Evolutionary conservation across 2,113 vertebrate species (phyloP), one percentile per base, ranked within the genome.

Genomic region (Tachuris rubrigastra): DNA sequence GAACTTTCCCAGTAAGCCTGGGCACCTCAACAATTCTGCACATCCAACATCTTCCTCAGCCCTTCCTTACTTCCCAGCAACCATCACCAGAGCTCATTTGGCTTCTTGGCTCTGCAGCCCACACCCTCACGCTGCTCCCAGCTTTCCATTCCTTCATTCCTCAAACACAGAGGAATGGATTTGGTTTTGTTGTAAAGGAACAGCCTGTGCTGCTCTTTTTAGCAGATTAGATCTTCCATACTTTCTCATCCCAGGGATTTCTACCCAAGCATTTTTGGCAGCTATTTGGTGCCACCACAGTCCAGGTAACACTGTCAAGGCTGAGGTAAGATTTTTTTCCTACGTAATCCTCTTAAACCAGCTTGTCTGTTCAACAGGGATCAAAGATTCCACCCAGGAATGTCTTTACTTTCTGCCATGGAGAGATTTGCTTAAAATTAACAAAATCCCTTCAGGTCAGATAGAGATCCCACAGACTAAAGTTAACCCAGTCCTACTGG

Each of bases 1-100:
- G 19, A 41, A n/a, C 6, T 0, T 0, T 41, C 31, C 16, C 5
- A 37, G 33, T 22, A 69, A 28, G 20, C 17, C 23, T 6, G 20
- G 25, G 30, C n/a, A 59, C 15, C 44, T 46, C 25, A 4, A 31
- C 28, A 28, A 49, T 52, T 30, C 49, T 28, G 19, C 50, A 28
- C 20, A 55, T 27, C 66, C 23, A 5, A 6, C 41, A 35, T 31
- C 58, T 15, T 66, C 31, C 30, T 52, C 39, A 9, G 9, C 41
- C 31, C 33, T 39, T 55, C 27, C 20, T 22, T 22, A 22, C 55
- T n/a, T 66, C 50, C 63, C 22, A 65, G 2, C 3, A 35, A 46
- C n/a, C 49, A 24, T 58, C 53, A 33, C 13, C 49, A 8, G 4
- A 33, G 60, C 44, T 12, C 5, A 11, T 16, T 53, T 52, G 14